Conservation (phyloP, 2,888 invertebrate species). For the Caenorhabditis sp. region DNA sequence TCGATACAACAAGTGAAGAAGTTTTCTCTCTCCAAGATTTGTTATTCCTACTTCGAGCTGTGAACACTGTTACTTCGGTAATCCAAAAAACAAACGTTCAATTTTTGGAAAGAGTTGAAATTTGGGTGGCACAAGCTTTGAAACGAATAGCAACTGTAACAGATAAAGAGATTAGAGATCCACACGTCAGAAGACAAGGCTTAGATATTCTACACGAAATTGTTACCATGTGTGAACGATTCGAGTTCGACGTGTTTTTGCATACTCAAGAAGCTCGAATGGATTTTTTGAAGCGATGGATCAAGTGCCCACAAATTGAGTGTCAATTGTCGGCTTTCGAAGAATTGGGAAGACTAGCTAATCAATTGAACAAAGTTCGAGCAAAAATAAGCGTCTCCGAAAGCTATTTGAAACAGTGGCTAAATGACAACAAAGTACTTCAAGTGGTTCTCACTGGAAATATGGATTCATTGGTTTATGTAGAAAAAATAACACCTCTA, state of each 20-base stretch:
- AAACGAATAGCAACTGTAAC: constrained; percentile 20
- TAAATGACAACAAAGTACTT: constrained; percentile 39
- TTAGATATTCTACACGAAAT: constrained; percentile 26
- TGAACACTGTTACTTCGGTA: constrained; percentile 17
- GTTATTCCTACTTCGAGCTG: constrained; percentile 14
- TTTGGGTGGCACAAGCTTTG: constrained; percentile 16
- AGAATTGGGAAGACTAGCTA: constrained; percentile 32
- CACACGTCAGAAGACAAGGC: constrained; percentile 21
- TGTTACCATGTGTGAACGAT: constrained; percentile 26
- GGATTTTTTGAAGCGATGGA: constrained; percentile 34
- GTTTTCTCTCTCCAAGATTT: constrained; percentile 19
- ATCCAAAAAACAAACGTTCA: constrained; percentile 11
- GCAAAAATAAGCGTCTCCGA: constrained; percentile 25
- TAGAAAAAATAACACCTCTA: constrained; percentile 74
- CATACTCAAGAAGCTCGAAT: constrained; percentile 8
- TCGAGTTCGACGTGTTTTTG: constrained; percentile 1
- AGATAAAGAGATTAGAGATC: constrained; percentile 35
- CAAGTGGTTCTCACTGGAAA: constrained; percentile 64
- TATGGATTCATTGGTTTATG: constrained; percentile 74
- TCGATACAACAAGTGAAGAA: not conserved
- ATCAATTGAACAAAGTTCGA: constrained; percentile 16
- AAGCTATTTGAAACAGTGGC: constrained; percentile 34
- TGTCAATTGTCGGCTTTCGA: constrained; percentile 29
- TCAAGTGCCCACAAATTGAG: constrained; percentile 43
- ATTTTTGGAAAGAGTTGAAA: constrained; percentile 16